phyloP scores from a whole-genome alignment of 1,140 invertebrate species.

The Drosophila neocordata region DNA sequence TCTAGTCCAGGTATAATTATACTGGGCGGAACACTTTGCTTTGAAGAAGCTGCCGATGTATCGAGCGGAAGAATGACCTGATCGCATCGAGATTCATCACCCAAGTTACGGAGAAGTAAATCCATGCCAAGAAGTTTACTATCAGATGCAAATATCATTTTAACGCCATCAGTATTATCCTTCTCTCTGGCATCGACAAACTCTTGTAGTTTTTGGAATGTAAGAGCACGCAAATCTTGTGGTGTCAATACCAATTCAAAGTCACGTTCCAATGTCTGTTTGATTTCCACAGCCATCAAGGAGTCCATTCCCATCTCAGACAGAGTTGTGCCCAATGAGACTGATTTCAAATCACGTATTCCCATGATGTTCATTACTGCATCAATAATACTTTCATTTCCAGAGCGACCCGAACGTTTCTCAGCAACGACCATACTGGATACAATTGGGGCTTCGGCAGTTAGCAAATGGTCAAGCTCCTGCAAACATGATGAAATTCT shows the following conservation, averaged over 20 bases:
- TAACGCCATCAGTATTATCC: conserved; percentile 82
- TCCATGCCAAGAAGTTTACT: conserved; percentile 83
- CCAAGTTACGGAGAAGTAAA: conserved; percentile 84
- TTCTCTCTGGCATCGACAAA: conserved; percentile 84
- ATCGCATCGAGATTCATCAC: conserved; percentile 83
- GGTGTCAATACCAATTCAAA: conserved; percentile 91
- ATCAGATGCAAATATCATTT: conserved; percentile 67
- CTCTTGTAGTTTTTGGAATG: conserved; percentile 86
- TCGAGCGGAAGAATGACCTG: conserved; percentile 63
- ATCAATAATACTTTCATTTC: conserved; percentile 86
- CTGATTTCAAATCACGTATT: conserved; percentile 84
- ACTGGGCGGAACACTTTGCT: conserved; percentile 82
- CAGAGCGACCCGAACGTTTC: conserved; percentile 85
- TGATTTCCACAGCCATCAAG: conserved; percentile 94
- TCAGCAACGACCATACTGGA: conserved; percentile 92
- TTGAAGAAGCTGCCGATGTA: conserved; percentile 75
- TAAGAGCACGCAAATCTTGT: conserved; percentile 89
- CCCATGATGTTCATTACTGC: conserved; percentile 87
- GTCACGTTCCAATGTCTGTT: conserved; percentile 92
- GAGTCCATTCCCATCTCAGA: conserved; percentile 95
- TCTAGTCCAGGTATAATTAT: conserved; percentile 93
- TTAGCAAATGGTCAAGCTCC: conserved; percentile 88
- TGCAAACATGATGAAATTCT: conserved; percentile 91
- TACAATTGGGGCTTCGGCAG: conserved; percentile 86
- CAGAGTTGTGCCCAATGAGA: conserved; percentile 88